Percentiles rank a stretch among this genome's conserved stretches.
These are phyloP conservation scores for Setipinna tenuifilis DNA, from an alignment of 2,797 vertebrate genomes.

Conservation along the genomic window DNA sequence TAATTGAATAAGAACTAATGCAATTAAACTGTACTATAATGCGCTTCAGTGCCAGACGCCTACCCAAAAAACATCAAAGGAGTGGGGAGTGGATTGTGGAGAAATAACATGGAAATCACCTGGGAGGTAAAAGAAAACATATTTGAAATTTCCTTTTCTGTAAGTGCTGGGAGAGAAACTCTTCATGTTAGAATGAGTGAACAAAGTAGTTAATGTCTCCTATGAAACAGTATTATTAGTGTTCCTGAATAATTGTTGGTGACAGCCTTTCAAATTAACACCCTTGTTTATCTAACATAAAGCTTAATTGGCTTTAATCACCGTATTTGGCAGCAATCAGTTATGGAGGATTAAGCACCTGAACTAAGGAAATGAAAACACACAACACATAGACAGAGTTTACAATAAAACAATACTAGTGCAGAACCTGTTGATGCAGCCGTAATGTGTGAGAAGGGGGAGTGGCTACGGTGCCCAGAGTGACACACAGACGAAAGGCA, in stretches of 20 bases:
- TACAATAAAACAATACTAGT: too few relatives aligned
- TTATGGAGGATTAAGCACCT: too few relatives aligned
- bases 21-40: background rate
- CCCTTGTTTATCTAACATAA: background rate
- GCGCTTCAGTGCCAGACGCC: constrained; percentile 86
- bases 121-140: constrained; percentile 90
- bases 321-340: too few relatives aligned
- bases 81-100: constrained; percentile 82
- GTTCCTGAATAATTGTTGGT: background rate
- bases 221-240: background rate
- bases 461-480: too few relatives aligned
- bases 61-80: constrained; percentile 90
- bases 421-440: too few relatives aligned
- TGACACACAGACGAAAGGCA: too few relatives aligned
- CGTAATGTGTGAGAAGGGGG: too few relatives aligned
- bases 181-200: background rate
- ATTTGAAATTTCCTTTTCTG: background rate
- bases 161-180: too few relatives aligned
- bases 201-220: background rate
- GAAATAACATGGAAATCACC: constrained; percentile 98
- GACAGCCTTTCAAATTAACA: background rate
- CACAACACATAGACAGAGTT: too few relatives aligned
- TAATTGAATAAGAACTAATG: background rate
- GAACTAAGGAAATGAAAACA: too few relatives aligned
- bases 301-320: too few relatives aligned